Percentiles rank a stretch among this genome's conserved stretches.
Evolutionary conservation across 2,797 vertebrate genomes (phyloP).

Genomic region (Coendou prehensilis): DNA sequence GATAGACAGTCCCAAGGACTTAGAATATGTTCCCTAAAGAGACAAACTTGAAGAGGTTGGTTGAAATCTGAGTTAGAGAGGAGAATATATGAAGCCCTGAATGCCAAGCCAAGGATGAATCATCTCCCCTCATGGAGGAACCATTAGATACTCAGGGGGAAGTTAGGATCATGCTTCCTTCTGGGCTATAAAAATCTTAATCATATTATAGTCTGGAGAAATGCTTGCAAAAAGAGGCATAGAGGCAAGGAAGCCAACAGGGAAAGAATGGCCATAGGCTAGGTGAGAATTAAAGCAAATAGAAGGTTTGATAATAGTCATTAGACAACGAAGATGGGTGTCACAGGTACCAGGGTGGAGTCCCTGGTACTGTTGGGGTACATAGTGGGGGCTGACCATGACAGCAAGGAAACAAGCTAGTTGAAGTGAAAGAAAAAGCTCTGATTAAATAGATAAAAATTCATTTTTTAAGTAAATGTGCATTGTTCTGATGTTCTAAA

Average conservation of each 20-base stretch:
- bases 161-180: background rate
- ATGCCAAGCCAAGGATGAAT: background rate
- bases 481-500: constrained; percentile 60
- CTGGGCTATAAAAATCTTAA: background rate
- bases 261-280: background rate
- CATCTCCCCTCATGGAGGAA: background rate
- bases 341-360: fast-evolving
- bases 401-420: background rate
- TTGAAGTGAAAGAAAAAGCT: background rate
- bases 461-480: constrained; percentile 48
- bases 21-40: background rate
- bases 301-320: background rate
- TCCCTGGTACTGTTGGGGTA: background rate
- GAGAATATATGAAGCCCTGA: background rate
- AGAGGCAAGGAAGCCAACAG: background rate
- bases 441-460: constrained; percentile 57
- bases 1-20: background rate
- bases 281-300: background rate
- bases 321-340: background rate
- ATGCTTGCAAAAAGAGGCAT: background rate
- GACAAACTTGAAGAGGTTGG: background rate
- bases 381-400: background rate
- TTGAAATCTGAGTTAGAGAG: background rate
- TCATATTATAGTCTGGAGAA: background rate
- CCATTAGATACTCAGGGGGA: background rate